Evolutionary conservation across 2,888 invertebrate species (phyloP), one percentile per base, ranked within the genome.

Genomic region (Malthinus seriepunctatus): DNA sequence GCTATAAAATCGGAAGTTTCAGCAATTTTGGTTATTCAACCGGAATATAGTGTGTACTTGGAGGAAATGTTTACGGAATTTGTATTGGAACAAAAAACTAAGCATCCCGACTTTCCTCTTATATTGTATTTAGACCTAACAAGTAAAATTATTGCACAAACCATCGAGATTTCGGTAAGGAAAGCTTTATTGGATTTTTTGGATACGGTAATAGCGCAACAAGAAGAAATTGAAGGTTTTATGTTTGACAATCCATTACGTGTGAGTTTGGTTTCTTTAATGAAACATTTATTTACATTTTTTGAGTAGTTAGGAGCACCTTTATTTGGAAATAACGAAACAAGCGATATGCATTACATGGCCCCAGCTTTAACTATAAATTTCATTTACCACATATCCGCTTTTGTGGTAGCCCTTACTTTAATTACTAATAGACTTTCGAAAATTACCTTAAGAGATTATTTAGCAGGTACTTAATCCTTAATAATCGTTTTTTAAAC

Each of bases 351-450:
- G 7, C 60, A 65, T 31, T 62, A 53, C 32, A 60, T 65, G 54
- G 48, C 60, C 23, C 56, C 54, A 3, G 65, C 62, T 37, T 37
- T 65, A 15, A 53, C 51, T 2, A 34, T 63, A 35, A 51, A 51
- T 1, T 53, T 65, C 10, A 46, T 56, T 12, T 65, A 62, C 34
- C 60, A 65, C 42, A 34, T 54, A n/a, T 60, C 63, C 12, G 60
- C 63, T 4, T 60, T 62, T 49, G 44, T 62, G 48, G 52, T 60
- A 7, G 53, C 62, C n/a, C 37, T 56, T 10, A 55, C 57, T 5
- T 48, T 65, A 32, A 49, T 63, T 11, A 57, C 52, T 2, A 47
- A 65, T 33, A 51, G 60, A 32, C 44, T 38, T 14, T 39, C 39
- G 31, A 56, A 62, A 9, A 8, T 62, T 12, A 47, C 60, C 3